These are phyloP conservation scores for Mizuhopecten yessoensis DNA, from an alignment of 1,140 invertebrate genomes.

Conservation along the genomic window DNA sequence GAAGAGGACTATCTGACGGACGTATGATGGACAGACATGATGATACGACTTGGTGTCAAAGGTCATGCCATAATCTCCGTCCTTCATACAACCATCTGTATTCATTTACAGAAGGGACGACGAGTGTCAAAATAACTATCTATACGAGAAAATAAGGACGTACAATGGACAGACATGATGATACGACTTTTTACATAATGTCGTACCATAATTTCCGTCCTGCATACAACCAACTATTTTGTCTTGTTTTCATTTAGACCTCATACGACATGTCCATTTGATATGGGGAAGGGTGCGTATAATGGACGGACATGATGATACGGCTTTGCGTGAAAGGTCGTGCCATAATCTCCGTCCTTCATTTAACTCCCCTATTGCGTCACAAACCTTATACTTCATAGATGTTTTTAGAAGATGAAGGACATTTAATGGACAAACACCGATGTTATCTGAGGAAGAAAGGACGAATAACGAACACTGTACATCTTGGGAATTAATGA, in stretches of 20 bases:
- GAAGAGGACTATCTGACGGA: neutral
- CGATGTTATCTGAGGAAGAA: neutral
- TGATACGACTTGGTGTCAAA: neutral
- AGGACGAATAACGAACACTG: neutral
- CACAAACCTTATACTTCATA: too few relatives aligned
- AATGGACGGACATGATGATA: neutral
- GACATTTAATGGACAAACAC: neutral
- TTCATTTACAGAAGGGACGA: neutral
- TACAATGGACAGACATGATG: neutral
- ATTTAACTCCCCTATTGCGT: neutral
- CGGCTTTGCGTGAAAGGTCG: neutral
- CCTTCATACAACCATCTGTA: neutral
- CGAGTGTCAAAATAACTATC: neutral
- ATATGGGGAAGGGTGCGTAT: neutral
- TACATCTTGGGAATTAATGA: too few relatives aligned
- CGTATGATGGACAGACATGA: neutral
- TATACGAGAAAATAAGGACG: neutral
- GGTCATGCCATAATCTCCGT: neutral
- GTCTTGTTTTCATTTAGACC: too few relatives aligned
- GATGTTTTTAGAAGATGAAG: neutral
- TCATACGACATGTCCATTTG: too few relatives aligned
- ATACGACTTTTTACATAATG: neutral
- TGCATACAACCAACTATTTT: neutral
- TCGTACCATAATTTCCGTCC: neutral
- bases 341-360: neutral